These are phyloP conservation scores for Peromyscus nudipes DNA, from an alignment of 2,797 vertebrate species.

Conservation along the genomic window DNA sequence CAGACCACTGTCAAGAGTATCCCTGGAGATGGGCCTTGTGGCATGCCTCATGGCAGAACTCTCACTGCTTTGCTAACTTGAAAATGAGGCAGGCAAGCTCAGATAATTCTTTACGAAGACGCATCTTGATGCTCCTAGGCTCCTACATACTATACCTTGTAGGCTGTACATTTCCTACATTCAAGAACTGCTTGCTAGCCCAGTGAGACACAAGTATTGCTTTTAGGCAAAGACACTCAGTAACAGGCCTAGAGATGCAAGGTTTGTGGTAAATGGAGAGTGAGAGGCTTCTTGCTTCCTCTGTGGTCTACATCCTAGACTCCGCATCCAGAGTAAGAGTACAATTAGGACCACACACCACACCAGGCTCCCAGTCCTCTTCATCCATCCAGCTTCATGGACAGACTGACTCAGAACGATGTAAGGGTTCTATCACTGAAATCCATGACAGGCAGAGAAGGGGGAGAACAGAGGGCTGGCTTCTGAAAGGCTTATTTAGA, in stretches of 20 bases:
- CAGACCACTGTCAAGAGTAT: background rate
- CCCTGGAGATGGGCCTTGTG: background rate
- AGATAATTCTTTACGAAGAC: background rate
- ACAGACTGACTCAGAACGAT: background rate
- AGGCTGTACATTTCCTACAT: background rate
- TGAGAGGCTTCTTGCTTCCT: background rate
- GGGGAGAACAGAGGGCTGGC: background rate
- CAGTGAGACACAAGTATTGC: background rate
- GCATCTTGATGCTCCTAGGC: background rate
- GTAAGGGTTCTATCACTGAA: background rate
- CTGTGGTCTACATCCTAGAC: background rate
- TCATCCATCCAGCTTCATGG: background rate
- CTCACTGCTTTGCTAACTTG: background rate
- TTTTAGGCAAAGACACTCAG: background rate
- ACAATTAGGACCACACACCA: background rate
- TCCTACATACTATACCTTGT: background rate
- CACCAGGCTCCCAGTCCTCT: background rate
- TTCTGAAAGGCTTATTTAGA: background rate
- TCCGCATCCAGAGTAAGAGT: background rate
- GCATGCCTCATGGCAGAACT: background rate
- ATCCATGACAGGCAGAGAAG: background rate
- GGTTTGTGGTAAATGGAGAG: conserved; percentile 16
- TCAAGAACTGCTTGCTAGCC: background rate
- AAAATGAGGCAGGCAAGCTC: background rate
- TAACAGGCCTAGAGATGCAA: background rate